Evolutionary conservation across 2,888 invertebrate species (phyloP).

Genomic region (Drosophila testacea): DNA sequence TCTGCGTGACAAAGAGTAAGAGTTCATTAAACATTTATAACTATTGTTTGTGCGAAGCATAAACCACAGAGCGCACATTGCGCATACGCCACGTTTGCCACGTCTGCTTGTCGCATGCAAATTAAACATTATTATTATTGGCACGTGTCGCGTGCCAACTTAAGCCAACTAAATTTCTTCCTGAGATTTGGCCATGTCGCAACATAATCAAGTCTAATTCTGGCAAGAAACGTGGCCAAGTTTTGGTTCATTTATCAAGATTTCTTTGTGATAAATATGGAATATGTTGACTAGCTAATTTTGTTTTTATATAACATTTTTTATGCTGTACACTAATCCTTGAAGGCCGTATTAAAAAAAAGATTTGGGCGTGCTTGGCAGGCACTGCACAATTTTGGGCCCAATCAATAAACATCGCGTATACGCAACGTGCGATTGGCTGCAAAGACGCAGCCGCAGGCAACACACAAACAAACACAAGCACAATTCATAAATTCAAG

Average conservation of each 20-base stretch:
- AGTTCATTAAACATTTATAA: slow-evolving; percentile 50
- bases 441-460: slow-evolving; percentile 59
- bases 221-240: background rate
- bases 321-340: background rate
- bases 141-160: slow-evolving; percentile 26
- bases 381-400: background rate
- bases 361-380: background rate
- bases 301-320: background rate
- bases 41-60: slow-evolving; percentile 11
- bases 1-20: slow-evolving; percentile 4
- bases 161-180: slow-evolving; percentile 12
- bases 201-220: slow-evolving; percentile 23
- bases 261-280: background rate
- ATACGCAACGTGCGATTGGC: slow-evolving; percentile 60
- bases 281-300: background rate
- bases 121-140: slow-evolving; percentile 56
- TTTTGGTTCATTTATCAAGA: slow-evolving; percentile 3
- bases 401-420: slow-evolving; percentile 72
- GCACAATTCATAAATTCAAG: slow-evolving; percentile 69
- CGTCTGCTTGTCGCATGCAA: slow-evolving; percentile 29
- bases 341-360: no score
- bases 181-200: slow-evolving; percentile 6
- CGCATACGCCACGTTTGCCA: slow-evolving; percentile 45
- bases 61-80: slow-evolving; percentile 24
- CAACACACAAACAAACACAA: slow-evolving; percentile 26